Evolutionary conservation across 2,113 vertebrate species (phyloP), one percentile per base, ranked within the genome.

Genomic region (Conger conger): DNA sequence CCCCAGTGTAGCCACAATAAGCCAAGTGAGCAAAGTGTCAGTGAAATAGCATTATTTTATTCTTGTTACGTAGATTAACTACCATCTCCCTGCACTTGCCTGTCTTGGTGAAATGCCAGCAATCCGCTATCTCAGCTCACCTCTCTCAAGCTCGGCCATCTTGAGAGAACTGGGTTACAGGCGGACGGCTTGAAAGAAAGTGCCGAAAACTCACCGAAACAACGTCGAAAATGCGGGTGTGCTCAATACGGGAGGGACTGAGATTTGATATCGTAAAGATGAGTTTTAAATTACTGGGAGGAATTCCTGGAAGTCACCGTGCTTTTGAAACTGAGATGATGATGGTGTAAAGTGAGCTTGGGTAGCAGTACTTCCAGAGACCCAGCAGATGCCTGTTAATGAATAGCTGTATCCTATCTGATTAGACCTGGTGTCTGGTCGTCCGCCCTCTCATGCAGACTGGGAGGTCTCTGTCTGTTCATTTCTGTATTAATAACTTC

Each of bases 351-450:
- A 27, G 33, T 73, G 38, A 36, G 50, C 7, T 4, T 38, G 16
- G 73, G 42, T 77, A 18, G 30, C 15, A 38, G 23, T 37, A 20
- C n/a, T 78, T n/a, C 76, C 23, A 42, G 33, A 54, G 20, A 9
- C 42, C 50, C 54, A 36, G 6, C 17, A 35, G 23, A 30, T 36
- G 9, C 76, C 36, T 82, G 78, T 86, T 84, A 85, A 73, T 88
- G 73, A 73, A 88, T 82, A 88, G 86, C 87, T 88, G 82, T 84
- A 57, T 83, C 3, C 92, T 86, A 94, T 93, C 92, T 88, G 87
- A 93, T 94, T 89, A 91, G 53, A 38, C 77, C 73, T 54, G 87
- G 84, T 76, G 37, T 90, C 90, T 86, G 89, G 84, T 86, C 80
- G 0, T 83, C 2, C 86, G 73, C 35, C 40, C 86, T 82, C 87